Base-by-base conservation (phyloP, 2,888 invertebrate genomes). In the Taphrorychus bicolor region DNA sequence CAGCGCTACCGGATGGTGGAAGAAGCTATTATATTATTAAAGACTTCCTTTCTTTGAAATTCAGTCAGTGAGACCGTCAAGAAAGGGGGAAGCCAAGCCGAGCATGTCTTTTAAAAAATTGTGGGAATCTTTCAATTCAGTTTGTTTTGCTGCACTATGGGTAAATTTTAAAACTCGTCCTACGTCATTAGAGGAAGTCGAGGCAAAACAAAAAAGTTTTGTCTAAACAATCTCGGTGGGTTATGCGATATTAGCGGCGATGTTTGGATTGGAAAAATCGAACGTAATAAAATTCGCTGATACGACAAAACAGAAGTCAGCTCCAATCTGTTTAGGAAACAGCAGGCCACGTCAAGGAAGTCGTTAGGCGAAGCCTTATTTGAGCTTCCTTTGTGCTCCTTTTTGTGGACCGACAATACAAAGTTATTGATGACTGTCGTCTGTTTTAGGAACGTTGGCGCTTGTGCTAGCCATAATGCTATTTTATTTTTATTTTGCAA, bases 1-100 rank as follows among this genome's bases (percentile, higher is more conserved):
- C 54, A 17, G 17, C 32, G 52, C 64, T 64, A 58, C 64, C 64
- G 64, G 64, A 64, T 52, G 16, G 32, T 40, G 48, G 51, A 45
- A 51, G 17, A 59, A 59, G 40, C 59, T n/a, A n/a, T n/a, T n/a
- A 45, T 53, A 41, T 65, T 24, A 65, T 65, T 65, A 65, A 53
- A 54, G 54, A 62, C 62, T 62, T 62, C 62, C 62, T 18, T 59
- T 24, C 49, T 59, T 59, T 59, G 17, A 59, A 41, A 59, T 48
- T 19, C 57, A 57, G 19, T 57, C 42, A 21, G 5, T 32, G 22
- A 16, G 42, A 57, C 57, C 32, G 9, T 24, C 11, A 11, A 45
- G 7, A 21, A 11, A 7, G 14, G 49, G 45, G 19, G 45, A 49
- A 40, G 42, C 52, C 58, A 58, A 57, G 42, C 57, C 64, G 53